Percentiles rank a stretch among this genome's conserved stretches.
phyloP scores from a whole-genome alignment of 1,140 invertebrate genomes.

The Cydia strobilella region DNA sequence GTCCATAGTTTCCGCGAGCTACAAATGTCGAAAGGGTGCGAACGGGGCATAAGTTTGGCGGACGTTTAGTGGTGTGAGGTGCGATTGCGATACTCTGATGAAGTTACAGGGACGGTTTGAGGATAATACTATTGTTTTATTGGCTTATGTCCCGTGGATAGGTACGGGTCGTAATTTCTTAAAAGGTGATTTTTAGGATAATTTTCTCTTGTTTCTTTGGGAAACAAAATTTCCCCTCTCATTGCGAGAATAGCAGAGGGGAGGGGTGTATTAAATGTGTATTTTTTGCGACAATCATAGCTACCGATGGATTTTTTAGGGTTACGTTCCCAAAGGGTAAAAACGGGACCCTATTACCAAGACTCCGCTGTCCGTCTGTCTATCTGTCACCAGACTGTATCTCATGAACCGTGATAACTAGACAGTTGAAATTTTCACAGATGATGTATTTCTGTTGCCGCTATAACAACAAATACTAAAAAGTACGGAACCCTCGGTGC shows the following conservation, averaged over 20 bases:
- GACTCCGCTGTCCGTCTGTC: too few relatives aligned
- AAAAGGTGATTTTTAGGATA: neutral
- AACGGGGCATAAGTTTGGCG: neutral
- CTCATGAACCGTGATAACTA: too few relatives aligned
- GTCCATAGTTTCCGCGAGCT: conserved; percentile 20
- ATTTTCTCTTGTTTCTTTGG: neutral
- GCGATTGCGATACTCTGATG: neutral
- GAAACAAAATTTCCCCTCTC: neutral
- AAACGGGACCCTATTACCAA: too few relatives aligned
- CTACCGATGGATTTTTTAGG: neutral
- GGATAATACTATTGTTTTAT: conserved; percentile 12
- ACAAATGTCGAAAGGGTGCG: conserved; percentile 31
- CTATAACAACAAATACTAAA: too few relatives aligned
- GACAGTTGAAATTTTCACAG: too few relatives aligned
- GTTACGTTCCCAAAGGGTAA: too few relatives aligned
- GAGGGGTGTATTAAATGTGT: neutral
- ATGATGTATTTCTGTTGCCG: too few relatives aligned
- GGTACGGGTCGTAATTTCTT: neutral
- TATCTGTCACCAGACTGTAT: too few relatives aligned
- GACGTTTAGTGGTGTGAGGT: conserved; percentile 2
- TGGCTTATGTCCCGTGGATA: neutral
- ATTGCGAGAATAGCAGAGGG: too few relatives aligned
- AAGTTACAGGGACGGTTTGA: conserved; percentile 7
- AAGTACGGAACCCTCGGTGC: too few relatives aligned
- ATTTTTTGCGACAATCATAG: neutral